Base-by-base conservation (phyloP, 2,113 vertebrate genomes). In the Tonatia bakeri region DNA sequence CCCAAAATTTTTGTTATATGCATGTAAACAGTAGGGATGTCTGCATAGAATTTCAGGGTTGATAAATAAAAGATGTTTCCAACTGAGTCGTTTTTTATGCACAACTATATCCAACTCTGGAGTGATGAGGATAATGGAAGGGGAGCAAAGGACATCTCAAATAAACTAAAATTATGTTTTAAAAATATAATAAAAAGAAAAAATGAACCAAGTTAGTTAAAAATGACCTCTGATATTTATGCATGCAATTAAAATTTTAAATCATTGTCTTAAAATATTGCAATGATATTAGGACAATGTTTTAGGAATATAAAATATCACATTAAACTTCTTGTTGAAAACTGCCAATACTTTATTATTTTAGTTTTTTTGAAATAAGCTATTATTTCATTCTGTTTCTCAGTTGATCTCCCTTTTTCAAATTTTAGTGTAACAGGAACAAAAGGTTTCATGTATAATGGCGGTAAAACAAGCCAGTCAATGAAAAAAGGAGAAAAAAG, bases 261-360 rank as follows among this genome's bases (percentile, higher is more conserved):
- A 16, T 91, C 40, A 84, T 69, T 87, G 15, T 85, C 40, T 88
- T 88, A 69, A 96, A 95, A 81, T 80, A 84, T 54, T 84, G 28
- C 31, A 84, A 75, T 13, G 54, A 19, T 20, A 79, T 5, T 47
- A 72, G 59, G 47, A 43, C 19, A 76, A 45, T 56, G 56, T 80
- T 83, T 87, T 80, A 87, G 72, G 26, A 70, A 89, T 7, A 70
- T 4, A 80, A 93, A 91, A 40, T 5, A 72, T 50, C 65, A 70
- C 22, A 38, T 91, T 90, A 77, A 93, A 67, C 87, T 43, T 87
- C 69, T 73, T 87, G 20, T 59, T 90, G 31, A 79, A 79, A 92
- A 91, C 54, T 31, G 1, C 31, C 33, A 86, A 67, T 54, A 76
- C 15, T 75, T 77, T 77, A 50, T 36, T 56, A 88, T 43, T 20